A percentile compares a stretch with the other conserved stretches of the same genome.
These are phyloP conservation scores for Cariama cristata DNA, from an alignment of 2,113 vertebrate genomes.

Conservation along the genomic window DNA sequence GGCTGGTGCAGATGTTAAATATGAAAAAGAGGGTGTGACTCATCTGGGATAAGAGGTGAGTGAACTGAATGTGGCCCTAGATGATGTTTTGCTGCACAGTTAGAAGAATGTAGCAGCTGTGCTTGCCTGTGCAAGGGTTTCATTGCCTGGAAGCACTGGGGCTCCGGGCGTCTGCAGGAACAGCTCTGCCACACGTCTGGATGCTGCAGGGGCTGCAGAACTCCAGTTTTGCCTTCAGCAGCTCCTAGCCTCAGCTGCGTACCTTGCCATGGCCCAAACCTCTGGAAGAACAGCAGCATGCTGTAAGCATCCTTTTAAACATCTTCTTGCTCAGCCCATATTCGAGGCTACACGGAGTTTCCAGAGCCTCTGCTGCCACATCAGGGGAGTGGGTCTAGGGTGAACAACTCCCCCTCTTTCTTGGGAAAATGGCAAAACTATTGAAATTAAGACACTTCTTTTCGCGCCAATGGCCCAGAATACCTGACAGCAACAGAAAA, in stretches of 20 bases:
- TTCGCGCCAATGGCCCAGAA: not conserved
- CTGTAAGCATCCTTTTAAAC: not conserved
- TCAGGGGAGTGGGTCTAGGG: not conserved
- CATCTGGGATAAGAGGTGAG: not conserved
- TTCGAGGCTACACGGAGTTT: not conserved
- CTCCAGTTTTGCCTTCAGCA: not conserved
- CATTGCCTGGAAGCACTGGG: not conserved
- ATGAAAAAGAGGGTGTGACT: not conserved
- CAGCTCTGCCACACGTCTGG: fast-evolving
- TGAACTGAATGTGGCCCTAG: not conserved
- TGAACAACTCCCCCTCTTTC: not conserved
- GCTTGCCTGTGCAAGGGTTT: not conserved
- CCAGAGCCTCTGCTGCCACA: not conserved
- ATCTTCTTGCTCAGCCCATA: not conserved
- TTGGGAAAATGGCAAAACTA: not conserved
- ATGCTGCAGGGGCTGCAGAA: not conserved
- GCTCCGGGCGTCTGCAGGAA: not conserved
- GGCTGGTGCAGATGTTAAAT: not conserved
- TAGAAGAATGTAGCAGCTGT: not conserved
- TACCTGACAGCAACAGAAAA: not conserved
- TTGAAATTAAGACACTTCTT: not conserved
- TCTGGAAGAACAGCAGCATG: not conserved
- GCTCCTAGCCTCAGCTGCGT: not conserved
- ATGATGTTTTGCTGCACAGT: not conserved
- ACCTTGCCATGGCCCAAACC: not conserved